phyloP scores from a whole-genome alignment of 2,888 invertebrate genomes.

The Meiosimyza platycephala region DNA sequence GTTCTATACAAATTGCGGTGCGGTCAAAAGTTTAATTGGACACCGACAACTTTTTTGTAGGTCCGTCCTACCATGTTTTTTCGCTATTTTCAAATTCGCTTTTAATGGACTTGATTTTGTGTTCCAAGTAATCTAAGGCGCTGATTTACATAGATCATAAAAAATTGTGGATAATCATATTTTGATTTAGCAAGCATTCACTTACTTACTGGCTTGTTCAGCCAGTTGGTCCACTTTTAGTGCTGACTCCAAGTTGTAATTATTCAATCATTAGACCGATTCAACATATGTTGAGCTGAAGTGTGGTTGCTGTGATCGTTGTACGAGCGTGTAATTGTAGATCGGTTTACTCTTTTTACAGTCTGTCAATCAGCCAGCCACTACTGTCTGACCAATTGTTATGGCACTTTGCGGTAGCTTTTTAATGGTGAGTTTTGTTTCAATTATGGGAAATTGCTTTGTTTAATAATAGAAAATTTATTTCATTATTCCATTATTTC shows the following conservation, averaged over 20 bases:
- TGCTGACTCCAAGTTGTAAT: not conserved
- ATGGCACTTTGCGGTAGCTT: too few species aligned
- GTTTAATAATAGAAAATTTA: constrained; percentile 1
- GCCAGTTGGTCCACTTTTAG: not conserved
- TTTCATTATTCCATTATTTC: too few species aligned
- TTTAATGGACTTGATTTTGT: not conserved
- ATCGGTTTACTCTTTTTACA: not conserved
- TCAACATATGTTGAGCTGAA: not conserved
- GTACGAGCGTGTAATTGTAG: not conserved
- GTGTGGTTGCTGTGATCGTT: constrained; percentile 14
- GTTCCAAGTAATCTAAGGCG: not conserved
- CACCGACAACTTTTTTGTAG: not conserved
- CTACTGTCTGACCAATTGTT: not conserved
- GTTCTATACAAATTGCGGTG: not conserved
- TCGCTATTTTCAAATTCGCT: not conserved
- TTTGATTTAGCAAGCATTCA: not conserved
- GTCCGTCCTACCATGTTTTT: not conserved
- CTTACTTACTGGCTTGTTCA: not conserved
- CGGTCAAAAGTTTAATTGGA: constrained; percentile 9
- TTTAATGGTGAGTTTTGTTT: too few species aligned
- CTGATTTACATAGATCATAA: not conserved
- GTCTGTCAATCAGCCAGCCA: not conserved
- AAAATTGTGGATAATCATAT: not conserved
- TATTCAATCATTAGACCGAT: constrained; percentile 16
- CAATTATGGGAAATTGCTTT: not conserved